These are phyloP conservation scores for Drosophila rufa DNA, from an alignment of 1,140 invertebrate species.

Conservation along the genomic window DNA sequence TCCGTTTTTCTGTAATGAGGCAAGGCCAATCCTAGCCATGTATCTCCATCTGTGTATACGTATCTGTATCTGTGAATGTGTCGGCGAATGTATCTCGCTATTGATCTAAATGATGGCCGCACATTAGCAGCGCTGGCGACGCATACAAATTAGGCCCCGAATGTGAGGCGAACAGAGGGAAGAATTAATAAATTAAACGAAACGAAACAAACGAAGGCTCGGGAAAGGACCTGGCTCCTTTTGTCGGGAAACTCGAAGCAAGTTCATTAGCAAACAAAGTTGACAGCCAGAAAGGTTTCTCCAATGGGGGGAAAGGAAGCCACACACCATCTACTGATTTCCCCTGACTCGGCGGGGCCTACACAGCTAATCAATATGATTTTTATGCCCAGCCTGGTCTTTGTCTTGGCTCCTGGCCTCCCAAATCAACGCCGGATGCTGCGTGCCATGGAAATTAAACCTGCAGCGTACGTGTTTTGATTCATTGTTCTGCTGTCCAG, in stretches of 20 bases:
- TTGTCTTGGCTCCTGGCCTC: conserved; percentile 7
- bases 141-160: conserved; percentile 73
- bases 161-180: conserved; percentile 37
- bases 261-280: conserved; percentile 82
- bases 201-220: conserved; percentile 47
- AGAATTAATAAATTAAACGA: conserved; percentile 81
- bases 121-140: conserved; percentile 75
- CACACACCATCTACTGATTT: conserved; percentile 63
- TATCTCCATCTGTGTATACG: conserved; percentile 35
- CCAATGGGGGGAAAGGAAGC: conserved; percentile 5
- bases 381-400: conserved; percentile 52
- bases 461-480: conserved; percentile 54
- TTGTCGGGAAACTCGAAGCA: conserved; percentile 32
- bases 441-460: conserved; percentile 75
- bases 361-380: conserved; percentile 74
- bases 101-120: conserved; percentile 80
- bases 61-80: conserved; percentile 30
- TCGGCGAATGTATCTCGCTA: conserved; percentile 50
- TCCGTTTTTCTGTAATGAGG: conserved; percentile 32
- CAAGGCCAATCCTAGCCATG: conserved; percentile 35
- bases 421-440: conserved; percentile 78
- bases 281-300: conserved; percentile 68
- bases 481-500: conserved; percentile 44
- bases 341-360: conserved; percentile 47
- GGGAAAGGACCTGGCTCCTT: conserved; percentile 8